A percentile compares a stretch with the other conserved stretches of the same genome.
These are phyloP conservation scores for Haliaeetus leucogaster DNA, from an alignment of 2,113 vertebrate genomes.

Conservation along the genomic window DNA sequence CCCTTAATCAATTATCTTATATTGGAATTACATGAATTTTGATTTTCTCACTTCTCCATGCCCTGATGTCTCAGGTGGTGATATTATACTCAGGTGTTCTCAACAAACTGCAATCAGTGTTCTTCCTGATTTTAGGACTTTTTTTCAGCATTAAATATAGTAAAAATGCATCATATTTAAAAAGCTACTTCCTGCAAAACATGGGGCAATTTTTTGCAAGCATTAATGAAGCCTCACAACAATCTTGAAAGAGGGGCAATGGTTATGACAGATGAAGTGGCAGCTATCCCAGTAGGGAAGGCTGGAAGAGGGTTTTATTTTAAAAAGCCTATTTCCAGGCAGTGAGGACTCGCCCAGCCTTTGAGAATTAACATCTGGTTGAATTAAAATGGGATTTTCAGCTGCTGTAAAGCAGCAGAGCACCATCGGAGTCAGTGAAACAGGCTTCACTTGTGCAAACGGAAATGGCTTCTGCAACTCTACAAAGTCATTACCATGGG, in stretches of 20 bases:
- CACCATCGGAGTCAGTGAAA: neutral
- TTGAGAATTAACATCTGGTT: neutral
- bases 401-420: neutral
- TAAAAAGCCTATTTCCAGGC: neutral
- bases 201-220: neutral
- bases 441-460: neutral
- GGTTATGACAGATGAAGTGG: neutral
- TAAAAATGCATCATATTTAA: neutral
- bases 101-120: neutral
- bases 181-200: neutral
- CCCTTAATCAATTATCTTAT: neutral
- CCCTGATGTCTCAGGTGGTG: neutral
- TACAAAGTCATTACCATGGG: neutral
- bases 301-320: neutral
- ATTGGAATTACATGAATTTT: neutral
- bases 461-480: neutral
- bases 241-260: neutral
- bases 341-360: neutral
- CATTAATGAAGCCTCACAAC: neutral
- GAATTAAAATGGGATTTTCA: neutral
- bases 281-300: neutral
- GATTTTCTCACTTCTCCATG: neutral
- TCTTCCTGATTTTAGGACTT: neutral
- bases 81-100: neutral
- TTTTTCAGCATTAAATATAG: neutral